Base-by-base conservation (phyloP, 2,888 invertebrate species). In the Cephus runcator region DNA sequence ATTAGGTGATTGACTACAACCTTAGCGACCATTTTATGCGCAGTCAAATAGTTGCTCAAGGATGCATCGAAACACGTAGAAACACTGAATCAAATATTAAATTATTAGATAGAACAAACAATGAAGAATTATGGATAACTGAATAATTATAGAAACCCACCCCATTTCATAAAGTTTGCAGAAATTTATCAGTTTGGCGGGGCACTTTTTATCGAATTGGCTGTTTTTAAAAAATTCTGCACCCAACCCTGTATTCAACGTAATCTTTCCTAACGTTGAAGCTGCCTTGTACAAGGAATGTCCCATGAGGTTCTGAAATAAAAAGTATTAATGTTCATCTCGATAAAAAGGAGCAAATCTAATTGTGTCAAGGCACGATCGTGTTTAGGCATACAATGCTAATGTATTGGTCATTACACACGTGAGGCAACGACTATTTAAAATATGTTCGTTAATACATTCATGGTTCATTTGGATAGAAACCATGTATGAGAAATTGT, bases 51-150 rank as follows among this genome's bases (percentile, higher is more conserved):
- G 76, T 88, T 89, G n/a, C 81, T 81, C 4, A 90, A 73, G 4
- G 89, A 88, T 1, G 90, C 86, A 69, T 90, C 87, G 35, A 85
- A 86, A 68, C 90, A 90, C 11, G 90, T 89, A 12, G 86, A 88
- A 30, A 90, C 81, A 76, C 90, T 90, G 78, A 81, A 82, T 75
- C n/a, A 56, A 23, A 73, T 71, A 76, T 75, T 34, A 40, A 71
- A 71, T 56, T n/a, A 76, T 76, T 75, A 30, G 23, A 56, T 68
- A 35, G 12, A 76, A 12, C 34, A 33, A 40, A 40, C 69, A 69
- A 56, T 40, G 9, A 34, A 71, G 31, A 74, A n/a, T 30, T 34
- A 30, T 15, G 36, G 15, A 11, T 56, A 73, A 34, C 23, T 71
- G 34, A 3, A 69, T 23, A 35, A 56, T 9, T 56, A 23, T 56